phyloP scores from a whole-genome alignment of 2,797 vertebrate genomes.

The Chromis chromis region DNA sequence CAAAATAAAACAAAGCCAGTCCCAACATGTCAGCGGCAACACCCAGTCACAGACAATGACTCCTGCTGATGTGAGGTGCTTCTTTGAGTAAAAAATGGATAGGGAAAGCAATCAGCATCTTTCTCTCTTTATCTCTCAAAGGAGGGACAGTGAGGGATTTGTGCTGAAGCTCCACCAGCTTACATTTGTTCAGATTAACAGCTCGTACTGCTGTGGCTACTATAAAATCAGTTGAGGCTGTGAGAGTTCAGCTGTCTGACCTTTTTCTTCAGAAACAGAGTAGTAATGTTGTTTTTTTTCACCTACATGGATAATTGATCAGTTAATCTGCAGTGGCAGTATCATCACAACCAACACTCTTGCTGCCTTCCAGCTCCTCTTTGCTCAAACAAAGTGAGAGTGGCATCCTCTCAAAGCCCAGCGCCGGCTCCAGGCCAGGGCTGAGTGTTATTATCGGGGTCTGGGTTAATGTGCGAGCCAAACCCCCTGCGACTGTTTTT shows the following conservation, averaged over 20 bases:
- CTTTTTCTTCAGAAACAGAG: constrained; percentile 47
- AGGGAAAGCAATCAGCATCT: constrained; percentile 76
- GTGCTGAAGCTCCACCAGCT: constrained; percentile 71
- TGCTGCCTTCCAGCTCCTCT: constrained; percentile 28
- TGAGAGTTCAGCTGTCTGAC: constrained; percentile 55
- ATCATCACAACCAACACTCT: constrained; percentile 35
- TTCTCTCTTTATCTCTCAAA: constrained; percentile 78
- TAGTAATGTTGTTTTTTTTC: constrained; percentile 12
- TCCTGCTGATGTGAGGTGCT: constrained; percentile 67
- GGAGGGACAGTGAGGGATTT: constrained; percentile 83
- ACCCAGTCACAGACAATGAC: constrained; percentile 58
- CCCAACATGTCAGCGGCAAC: constrained; percentile 57
- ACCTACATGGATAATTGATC: constrained; percentile 20
- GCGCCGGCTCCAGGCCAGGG: constrained; percentile 35
- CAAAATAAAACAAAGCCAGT: constrained; percentile 73
- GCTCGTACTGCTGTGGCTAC: constrained; percentile 45
- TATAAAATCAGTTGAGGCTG: constrained; percentile 49
- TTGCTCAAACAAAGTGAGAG: constrained; percentile 30
- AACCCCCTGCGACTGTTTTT: constrained; percentile 44
- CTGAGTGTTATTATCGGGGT: constrained; percentile 38
- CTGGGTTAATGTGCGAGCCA: constrained; percentile 51
- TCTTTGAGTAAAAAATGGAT: constrained; percentile 72
- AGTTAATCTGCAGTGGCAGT: constrained; percentile 28
- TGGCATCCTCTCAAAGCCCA: constrained; percentile 47
- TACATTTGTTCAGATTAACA: constrained; percentile 81